phyloP scores from a whole-genome alignment of 2,888 invertebrate species.

The Anthrax anthrax region DNA sequence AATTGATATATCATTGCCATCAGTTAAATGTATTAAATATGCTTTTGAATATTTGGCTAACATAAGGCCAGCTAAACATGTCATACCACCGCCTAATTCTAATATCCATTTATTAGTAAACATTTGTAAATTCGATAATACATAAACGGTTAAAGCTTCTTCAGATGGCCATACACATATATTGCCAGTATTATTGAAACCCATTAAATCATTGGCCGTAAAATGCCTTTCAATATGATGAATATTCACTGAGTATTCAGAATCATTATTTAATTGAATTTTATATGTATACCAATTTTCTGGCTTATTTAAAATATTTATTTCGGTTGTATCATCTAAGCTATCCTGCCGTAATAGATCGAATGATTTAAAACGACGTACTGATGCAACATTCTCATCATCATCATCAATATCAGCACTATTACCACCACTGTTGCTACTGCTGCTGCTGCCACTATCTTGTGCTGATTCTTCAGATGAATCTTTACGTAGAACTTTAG shows the following conservation, averaged over 20 bases:
- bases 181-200: slow-evolving; percentile 72
- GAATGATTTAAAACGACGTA: slow-evolving; percentile 44
- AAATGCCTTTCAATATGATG: slow-evolving; percentile 45
- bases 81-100: slow-evolving; percentile 76
- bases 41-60: slow-evolving; percentile 52
- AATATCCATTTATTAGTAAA: slow-evolving; percentile 55
- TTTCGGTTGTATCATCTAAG: slow-evolving; percentile 29
- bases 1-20: slow-evolving; percentile 62
- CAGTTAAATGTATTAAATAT: slow-evolving; percentile 52
- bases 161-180: slow-evolving; percentile 70
- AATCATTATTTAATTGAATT: slow-evolving; percentile 32
- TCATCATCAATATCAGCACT: slow-evolving; percentile 31
- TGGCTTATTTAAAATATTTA: slow-evolving; percentile 33
- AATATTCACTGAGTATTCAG: slow-evolving; percentile 41
- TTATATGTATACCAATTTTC: slow-evolving; percentile 50
- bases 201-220: slow-evolving; percentile 56
- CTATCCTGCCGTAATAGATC: slow-evolving; percentile 40
- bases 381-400: slow-evolving; percentile 38
- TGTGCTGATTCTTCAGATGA: slow-evolving; percentile 28
- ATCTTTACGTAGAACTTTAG: slow-evolving; percentile 43
- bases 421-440: slow-evolving; percentile 20
- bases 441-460: slow-evolving; percentile 6
- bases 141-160: slow-evolving; percentile 55
- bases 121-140: slow-evolving; percentile 45
- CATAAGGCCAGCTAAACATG: slow-evolving; percentile 63